These are phyloP conservation scores for Dendronephthya gigantea DNA, from an alignment of 64 coral and sea anemone genomes.

Conservation along the genomic window DNA sequence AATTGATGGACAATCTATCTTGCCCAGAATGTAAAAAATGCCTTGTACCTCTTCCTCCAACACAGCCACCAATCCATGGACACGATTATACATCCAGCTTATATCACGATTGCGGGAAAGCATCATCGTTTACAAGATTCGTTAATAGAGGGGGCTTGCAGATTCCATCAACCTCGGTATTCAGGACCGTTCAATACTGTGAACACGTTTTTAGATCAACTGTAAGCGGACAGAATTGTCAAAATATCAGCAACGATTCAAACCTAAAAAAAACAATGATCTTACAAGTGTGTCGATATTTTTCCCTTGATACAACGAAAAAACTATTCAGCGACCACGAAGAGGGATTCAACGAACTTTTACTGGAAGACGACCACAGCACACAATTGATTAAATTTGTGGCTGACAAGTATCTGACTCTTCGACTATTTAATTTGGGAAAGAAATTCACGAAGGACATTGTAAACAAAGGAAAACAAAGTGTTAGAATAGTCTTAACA, in stretches of 20 bases:
- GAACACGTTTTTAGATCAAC: background rate
- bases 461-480: no score
- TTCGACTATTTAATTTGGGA: no score
- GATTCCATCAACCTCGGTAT: background rate
- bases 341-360: no score
- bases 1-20: background rate
- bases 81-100: background rate
- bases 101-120: background rate
- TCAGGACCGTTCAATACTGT: background rate
- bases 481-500: no score
- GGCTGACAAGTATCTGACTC: no score
- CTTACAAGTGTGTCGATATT: no score
- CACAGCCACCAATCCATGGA: background rate
- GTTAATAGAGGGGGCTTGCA: background rate
- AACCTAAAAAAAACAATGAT: no score
- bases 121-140: background rate
- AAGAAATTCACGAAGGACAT: no score
- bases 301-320: no score
- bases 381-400: no score
- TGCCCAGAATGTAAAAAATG: background rate
- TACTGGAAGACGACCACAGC: no score
- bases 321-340: no score
- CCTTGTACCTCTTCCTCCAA: background rate
- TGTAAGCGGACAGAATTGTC: background rate
- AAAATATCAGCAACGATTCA: background rate